Percentiles rank a stretch among this genome's conserved stretches.
Conservation (phyloP, 2,888 invertebrate genomes). For the Orthosia gothica region DNA sequence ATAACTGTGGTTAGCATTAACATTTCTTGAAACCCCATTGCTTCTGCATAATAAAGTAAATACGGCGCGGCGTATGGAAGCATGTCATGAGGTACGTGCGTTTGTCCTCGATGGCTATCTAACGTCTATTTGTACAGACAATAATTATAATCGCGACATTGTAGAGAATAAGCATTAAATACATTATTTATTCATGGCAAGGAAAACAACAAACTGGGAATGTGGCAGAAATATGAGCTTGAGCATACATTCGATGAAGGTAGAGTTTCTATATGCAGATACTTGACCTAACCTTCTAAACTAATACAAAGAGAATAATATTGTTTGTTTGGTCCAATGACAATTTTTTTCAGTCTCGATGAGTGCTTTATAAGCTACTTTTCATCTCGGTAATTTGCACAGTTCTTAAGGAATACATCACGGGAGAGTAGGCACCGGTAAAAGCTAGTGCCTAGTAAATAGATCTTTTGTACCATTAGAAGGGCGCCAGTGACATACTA, state of each 20-base stretch:
- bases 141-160: slow-evolving; percentile 57
- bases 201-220: slow-evolving; percentile 30
- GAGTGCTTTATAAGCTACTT: no score
- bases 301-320: background rate
- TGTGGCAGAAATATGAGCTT: slow-evolving; percentile 40
- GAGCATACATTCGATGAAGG: background rate
- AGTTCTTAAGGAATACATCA: background rate
- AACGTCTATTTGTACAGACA: slow-evolving; percentile 47
- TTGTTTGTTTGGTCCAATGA: no score
- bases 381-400: no score
- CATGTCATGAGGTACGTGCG: slow-evolving; percentile 8
- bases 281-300: background rate
- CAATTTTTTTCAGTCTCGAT: no score
- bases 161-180: slow-evolving; percentile 34
- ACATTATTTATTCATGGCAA: slow-evolving; percentile 43
- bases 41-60: slow-evolving; percentile 21
- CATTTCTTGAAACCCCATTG: background rate
- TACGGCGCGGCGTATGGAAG: background rate
- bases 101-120: slow-evolving; percentile 58
- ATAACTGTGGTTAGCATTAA: slow-evolving; percentile 14
- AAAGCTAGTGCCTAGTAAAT: no score
- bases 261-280: background rate
- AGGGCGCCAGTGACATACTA: no score
- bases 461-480: no score
- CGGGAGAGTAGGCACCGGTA: background rate